A percentile compares a stretch with the other conserved stretches of the same genome.
Evolutionary conservation across 2,113 vertebrate genomes (phyloP).

Genomic region (Psittacula cyanocephala): DNA sequence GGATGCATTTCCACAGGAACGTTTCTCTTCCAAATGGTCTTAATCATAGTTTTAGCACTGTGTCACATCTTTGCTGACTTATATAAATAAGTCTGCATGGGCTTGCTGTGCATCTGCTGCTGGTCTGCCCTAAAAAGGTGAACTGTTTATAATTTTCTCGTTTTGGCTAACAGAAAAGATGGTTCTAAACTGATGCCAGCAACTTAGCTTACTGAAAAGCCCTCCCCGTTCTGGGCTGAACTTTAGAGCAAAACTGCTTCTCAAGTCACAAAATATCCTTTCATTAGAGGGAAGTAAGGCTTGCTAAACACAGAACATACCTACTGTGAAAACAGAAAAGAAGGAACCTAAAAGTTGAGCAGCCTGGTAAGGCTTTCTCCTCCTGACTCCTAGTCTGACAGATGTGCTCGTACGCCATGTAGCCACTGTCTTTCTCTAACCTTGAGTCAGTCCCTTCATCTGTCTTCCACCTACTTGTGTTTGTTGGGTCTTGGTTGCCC

Average conservation of each 20-base stretch:
- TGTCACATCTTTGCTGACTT: slow-evolving; percentile 59
- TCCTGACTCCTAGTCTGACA: background rate
- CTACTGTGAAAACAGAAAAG: background rate
- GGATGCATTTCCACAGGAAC: slow-evolving; percentile 21
- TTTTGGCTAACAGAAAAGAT: background rate
- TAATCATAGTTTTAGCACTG: slow-evolving; percentile 59
- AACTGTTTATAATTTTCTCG: background rate
- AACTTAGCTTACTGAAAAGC: background rate
- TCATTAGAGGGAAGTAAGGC: background rate
- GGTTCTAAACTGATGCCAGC: background rate
- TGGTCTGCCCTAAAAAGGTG: slow-evolving; percentile 67
- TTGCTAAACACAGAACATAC: background rate
- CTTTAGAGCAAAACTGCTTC: background rate
- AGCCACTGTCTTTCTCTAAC: background rate
- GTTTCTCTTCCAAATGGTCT: slow-evolving; percentile 40
- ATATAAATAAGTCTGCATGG: slow-evolving; percentile 13
- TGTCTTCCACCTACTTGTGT: accelerated
- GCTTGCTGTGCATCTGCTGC: background rate
- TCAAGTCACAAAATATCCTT: background rate
- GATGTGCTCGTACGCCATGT: background rate
- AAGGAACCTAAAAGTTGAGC: background rate
- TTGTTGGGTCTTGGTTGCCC: accelerated
- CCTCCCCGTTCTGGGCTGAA: background rate
- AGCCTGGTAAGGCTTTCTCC: background rate
- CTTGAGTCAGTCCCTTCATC: background rate